Conservation (phyloP, 2,888 invertebrate genomes). For the Cotesia congregata region DNA sequence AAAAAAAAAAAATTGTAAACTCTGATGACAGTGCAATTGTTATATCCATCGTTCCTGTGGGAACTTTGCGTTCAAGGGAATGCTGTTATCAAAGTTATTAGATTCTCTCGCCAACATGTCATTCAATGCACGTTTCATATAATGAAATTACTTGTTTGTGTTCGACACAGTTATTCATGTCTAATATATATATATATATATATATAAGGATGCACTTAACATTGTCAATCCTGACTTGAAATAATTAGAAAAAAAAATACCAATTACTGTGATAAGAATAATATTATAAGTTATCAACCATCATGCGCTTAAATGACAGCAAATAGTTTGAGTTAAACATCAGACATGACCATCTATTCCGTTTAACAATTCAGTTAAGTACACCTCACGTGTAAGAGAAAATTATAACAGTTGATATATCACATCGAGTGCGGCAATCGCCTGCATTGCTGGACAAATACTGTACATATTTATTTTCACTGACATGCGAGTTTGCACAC, state of each 20-base stretch:
- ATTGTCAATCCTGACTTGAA: not conserved
- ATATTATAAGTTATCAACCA: not conserved
- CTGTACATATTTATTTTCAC: not conserved
- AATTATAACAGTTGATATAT: slow-evolving; percentile 19
- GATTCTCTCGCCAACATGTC: slow-evolving; percentile 12
- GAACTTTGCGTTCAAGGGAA: slow-evolving; percentile 6
- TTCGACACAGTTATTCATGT: not conserved
- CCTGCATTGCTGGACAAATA: not conserved
- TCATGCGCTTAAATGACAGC: not conserved
- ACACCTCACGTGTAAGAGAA: slow-evolving; percentile 19
- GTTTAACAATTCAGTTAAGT: slow-evolving; percentile 25
- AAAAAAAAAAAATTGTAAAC: not conserved
- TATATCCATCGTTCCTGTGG: slow-evolving; percentile 9
- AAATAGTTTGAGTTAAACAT: not conserved
- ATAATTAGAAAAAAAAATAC: no score
- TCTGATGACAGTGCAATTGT: not conserved
- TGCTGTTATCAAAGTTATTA: slow-evolving; percentile 26
- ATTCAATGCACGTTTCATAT: not conserved
- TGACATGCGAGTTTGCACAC: not conserved
- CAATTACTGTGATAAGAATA: no score
- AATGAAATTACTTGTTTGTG: slow-evolving; percentile 15
- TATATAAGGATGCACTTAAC: not conserved
- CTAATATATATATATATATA: not conserved
- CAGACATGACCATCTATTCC: not conserved
- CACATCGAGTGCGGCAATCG: not conserved